Evolutionary conservation across 2,113 vertebrate species (phyloP).

Genomic region (Galbula dea): DNA sequence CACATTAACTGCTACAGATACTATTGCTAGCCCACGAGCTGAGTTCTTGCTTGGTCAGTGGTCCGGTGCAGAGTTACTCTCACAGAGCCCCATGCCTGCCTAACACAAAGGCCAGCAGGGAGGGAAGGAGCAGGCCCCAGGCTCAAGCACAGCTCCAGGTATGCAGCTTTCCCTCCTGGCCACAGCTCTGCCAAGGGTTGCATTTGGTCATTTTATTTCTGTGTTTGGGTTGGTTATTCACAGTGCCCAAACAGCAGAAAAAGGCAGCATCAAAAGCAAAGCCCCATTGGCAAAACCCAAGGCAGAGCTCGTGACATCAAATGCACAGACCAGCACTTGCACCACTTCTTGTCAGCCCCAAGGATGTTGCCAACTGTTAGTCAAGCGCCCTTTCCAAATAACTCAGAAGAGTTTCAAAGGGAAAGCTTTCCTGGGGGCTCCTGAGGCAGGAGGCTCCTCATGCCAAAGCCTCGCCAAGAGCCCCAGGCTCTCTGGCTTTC

Average conservation of each 20-base stretch:
- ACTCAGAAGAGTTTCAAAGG: not conserved
- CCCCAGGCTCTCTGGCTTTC: not conserved
- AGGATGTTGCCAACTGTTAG: not conserved
- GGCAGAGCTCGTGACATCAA: not conserved
- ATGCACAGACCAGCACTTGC: not conserved
- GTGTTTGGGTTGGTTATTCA: not conserved
- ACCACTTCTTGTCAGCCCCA: not conserved
- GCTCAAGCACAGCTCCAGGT: not conserved
- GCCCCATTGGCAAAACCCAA: not conserved
- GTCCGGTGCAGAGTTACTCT: not conserved
- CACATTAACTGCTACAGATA: constrained; percentile 36
- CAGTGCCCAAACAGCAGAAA: constrained; percentile 44
- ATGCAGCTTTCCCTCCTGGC: rapidly evolving
- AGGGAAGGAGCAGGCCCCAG: not conserved
- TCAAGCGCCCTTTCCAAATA: not conserved
- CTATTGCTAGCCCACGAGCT: constrained; percentile 11
- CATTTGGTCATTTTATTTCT: constrained; percentile 60
- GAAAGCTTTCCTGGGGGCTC: not conserved
- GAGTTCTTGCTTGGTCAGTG: constrained; percentile 1
- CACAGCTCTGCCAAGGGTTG: not conserved
- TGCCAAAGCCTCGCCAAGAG: not conserved
- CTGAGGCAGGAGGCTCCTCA: not conserved
- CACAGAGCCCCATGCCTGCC: not conserved
- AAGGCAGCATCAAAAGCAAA: constrained; percentile 51
- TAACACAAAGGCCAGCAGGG: too few species aligned